Evolutionary conservation across 2,113 vertebrate species (phyloP), one percentile per base, ranked within the genome.

Genomic region (Cottus gobio): DNA sequence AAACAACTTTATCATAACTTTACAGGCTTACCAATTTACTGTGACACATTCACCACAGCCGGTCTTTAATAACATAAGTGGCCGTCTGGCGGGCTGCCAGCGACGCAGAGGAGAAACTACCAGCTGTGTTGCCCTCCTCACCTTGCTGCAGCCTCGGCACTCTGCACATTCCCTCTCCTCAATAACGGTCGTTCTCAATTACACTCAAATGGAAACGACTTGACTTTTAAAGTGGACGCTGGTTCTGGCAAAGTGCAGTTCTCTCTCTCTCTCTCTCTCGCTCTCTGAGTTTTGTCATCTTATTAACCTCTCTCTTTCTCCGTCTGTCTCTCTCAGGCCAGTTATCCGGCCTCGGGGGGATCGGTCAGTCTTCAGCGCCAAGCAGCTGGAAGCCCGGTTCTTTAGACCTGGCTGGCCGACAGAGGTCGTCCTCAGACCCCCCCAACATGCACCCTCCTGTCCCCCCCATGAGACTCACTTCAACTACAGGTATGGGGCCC

Each of bases 401-500:
- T 89, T 90, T 97, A 91, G 96, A 97, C 93, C 94, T 96, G 93
- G 94, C 94, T 72, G 95, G 97, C 91, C 93, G 98, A 88, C 98
- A 99, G 93, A 95, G 98, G 87, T 99, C 98, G 54, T 99, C 98
- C 85, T 99, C 98, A 62, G 98, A 99, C 95, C 98, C 97, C 82
- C 98, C 98, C 92, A 96, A 97, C 95, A 96, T 97, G 95, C 98
- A 98, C 90, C 96, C 98, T 26, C 98, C 98, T 70, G 95, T 96
- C 68, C 98, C 98, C 66, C 98, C 98, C 62, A 91, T 98, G 85
- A 96, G 98, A 76, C 95, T 97, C 93, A 97, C 97, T 79, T 99
- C 97, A 85, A 96, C 96, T 9, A 93, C 82, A 95, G 97, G 97
- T 98, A 96, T 91, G 95, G 93, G 42, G 31, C 24, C 26, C 31